These are phyloP conservation scores for Hippoglossus stenolepis DNA, from an alignment of 2,113 vertebrate species.

Conservation along the genomic window DNA sequence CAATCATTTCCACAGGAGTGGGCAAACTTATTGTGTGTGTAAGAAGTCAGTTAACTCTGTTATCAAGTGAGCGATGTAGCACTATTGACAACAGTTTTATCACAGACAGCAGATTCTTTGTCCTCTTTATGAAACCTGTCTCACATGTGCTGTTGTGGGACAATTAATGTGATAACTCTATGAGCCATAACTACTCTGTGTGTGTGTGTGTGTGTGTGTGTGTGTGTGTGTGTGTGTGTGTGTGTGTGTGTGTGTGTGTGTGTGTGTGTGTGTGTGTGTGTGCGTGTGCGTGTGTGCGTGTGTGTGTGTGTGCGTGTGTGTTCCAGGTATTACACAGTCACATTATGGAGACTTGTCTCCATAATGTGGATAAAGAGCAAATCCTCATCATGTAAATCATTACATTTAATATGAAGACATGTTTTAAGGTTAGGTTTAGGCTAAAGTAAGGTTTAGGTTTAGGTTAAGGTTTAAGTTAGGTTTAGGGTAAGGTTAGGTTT, in stretches of 20 bases:
- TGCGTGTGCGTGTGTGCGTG: slow-evolving; percentile 1
- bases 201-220: too few species aligned
- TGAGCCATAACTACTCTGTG: neutral
- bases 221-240: slow-evolving; percentile 2
- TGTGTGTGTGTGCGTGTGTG: neutral
- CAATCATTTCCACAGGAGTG: neutral
- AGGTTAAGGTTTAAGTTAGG: too few species aligned
- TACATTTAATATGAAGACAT: too few species aligned
- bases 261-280: neutral
- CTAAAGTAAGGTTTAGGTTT: too few species aligned
- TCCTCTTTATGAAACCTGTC: neutral
- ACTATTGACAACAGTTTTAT: neutral
- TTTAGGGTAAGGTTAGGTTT: too few species aligned
- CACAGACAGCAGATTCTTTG: neutral
- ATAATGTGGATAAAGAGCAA: too few species aligned
- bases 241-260: neutral
- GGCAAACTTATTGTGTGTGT: neutral
- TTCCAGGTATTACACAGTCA: neutral
- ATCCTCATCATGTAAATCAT: too few species aligned
- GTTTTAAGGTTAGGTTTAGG: too few species aligned
- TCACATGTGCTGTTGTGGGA: neutral
- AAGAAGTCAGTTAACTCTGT: neutral
- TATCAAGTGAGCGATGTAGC: neutral
- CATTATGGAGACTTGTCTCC: too few species aligned
- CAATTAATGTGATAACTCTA: neutral